A percentile compares a stretch with the other conserved stretches of the same genome.
Evolutionary conservation across 2,797 vertebrate genomes (phyloP).

Genomic region (Thripadectes ignobilis): DNA sequence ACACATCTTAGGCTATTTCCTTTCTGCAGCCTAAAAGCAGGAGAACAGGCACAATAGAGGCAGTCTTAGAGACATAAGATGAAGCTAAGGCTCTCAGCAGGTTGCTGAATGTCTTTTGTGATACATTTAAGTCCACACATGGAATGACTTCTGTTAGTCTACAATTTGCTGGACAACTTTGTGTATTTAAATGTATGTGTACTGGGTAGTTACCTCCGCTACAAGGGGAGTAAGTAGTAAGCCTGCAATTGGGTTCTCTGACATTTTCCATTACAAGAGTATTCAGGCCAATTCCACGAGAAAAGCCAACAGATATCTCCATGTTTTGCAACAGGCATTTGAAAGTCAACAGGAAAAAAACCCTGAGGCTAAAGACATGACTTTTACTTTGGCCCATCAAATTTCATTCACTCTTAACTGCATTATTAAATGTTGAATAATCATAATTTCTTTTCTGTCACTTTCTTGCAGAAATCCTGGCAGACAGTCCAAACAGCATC

Average conservation of each 20-base stretch:
- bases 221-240: background rate
- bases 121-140: background rate
- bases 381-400: conserved; percentile 30
- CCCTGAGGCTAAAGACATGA: background rate
- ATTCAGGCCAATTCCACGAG: background rate
- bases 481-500: background rate
- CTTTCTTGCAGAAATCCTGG: conserved; percentile 32
- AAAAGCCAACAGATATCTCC: background rate
- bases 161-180: background rate
- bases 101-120: background rate
- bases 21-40: background rate
- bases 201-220: background rate
- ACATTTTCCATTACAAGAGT: background rate
- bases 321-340: conserved; percentile 33
- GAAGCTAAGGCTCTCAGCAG: background rate
- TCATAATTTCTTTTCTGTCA: conserved; percentile 5
- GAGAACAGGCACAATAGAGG: background rate
- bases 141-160: background rate
- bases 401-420: conserved; percentile 12
- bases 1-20: background rate
- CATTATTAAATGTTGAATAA: conserved; percentile 38
- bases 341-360: background rate
- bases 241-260: background rate
- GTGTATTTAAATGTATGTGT: background rate
- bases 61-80: background rate